These are phyloP conservation scores for Nomada ferruginata DNA, from an alignment of 2,888 invertebrate species.

Conservation along the genomic window DNA sequence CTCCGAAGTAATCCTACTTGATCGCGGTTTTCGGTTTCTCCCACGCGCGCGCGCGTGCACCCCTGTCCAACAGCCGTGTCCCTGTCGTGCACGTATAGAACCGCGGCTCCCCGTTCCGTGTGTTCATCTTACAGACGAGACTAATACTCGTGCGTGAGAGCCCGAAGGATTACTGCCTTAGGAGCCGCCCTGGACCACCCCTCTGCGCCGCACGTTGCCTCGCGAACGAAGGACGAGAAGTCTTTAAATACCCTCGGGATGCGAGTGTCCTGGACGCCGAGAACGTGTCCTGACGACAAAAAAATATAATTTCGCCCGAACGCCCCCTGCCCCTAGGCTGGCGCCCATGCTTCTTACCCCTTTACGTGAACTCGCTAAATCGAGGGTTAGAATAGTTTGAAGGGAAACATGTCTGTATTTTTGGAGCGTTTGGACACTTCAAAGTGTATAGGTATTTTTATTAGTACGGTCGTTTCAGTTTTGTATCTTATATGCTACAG, in stretches of 20 bases:
- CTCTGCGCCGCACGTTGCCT: slow-evolving; percentile 16
- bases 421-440: slow-evolving; percentile 19
- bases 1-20: slow-evolving; percentile 82
- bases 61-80: slow-evolving; percentile 41
- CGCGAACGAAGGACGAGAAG: slow-evolving; percentile 77
- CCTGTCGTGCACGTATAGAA: slow-evolving; percentile 13
- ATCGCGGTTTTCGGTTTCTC: slow-evolving; percentile 82
- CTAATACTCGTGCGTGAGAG: slow-evolving; percentile 76
- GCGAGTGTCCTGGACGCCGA: slow-evolving; percentile 77
- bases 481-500: too few species aligned
- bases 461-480: too few species aligned
- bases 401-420: neutral
- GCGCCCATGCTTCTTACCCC: slow-evolving; percentile 20
- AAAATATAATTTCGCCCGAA: slow-evolving; percentile 79
- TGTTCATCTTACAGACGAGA: slow-evolving; percentile 64
- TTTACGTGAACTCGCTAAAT: slow-evolving; percentile 18
- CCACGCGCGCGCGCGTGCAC: slow-evolving; percentile 49
- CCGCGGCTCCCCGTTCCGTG: slow-evolving; percentile 37
- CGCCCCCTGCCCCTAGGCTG: slow-evolving; percentile 11
- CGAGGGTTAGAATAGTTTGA: slow-evolving; percentile 45
- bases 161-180: slow-evolving; percentile 81
- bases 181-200: slow-evolving; percentile 70
- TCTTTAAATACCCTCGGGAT: slow-evolving; percentile 83
- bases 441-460: neutral
- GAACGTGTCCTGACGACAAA: slow-evolving; percentile 81